These are phyloP conservation scores for Pherbina coryleti DNA, from an alignment of 2,888 invertebrate species.

Conservation along the genomic window DNA sequence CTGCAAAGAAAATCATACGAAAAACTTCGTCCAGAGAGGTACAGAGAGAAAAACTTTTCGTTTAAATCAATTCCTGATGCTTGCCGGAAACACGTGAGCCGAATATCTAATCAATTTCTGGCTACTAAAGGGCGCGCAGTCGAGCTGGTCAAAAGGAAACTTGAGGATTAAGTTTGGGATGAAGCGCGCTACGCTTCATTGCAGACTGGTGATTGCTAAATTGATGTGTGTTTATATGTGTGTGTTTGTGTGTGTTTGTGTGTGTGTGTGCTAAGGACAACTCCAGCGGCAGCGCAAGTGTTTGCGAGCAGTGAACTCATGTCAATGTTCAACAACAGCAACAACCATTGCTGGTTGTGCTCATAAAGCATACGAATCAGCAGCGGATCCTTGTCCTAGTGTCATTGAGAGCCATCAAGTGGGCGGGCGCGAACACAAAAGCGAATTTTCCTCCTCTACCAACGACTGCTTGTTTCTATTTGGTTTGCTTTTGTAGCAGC, in stretches of 20 bases:
- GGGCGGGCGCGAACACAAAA: background rate
- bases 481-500: background rate
- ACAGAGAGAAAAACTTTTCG: background rate
- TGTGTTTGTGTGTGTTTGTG: too few species aligned
- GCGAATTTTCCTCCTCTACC: too few species aligned
- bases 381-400: background rate
- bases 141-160: background rate
- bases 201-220: background rate
- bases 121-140: background rate
- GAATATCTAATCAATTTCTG: slow-evolving; percentile 20
- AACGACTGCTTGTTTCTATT: too few species aligned
- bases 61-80: slow-evolving; percentile 34
- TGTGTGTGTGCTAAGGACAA: too few species aligned
- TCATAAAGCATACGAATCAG: background rate
- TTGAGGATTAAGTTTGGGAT: background rate
- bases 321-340: background rate
- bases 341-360: background rate
- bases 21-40: background rate
- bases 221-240: too few species aligned
- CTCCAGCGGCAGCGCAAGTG: background rate
- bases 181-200: too few species aligned
- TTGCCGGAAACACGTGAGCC: slow-evolving; percentile 12
- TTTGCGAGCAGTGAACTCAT: background rate
- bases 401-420: slow-evolving; percentile 19
- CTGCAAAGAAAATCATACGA: background rate